Evolutionary conservation across 2,113 vertebrate species (phyloP), one percentile per base, ranked within the genome.

Genomic region (Bucco capensis): DNA sequence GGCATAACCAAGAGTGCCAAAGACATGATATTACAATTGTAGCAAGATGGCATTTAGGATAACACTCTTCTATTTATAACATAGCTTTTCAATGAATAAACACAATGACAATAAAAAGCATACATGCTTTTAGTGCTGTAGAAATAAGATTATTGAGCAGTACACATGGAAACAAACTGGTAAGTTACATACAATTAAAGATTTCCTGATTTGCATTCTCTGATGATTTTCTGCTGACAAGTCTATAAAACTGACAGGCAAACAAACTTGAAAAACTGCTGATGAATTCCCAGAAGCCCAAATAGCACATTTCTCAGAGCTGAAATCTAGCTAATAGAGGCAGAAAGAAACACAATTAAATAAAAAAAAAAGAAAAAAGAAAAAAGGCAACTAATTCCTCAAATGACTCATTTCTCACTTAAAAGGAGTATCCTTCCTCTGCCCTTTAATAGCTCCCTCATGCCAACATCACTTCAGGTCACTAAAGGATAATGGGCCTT

Each of bases 211-310:
- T 84, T 83, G 49, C 40, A 74, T 49, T 85, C 70, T 79, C 40
- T 73, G 17, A 6, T 80, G 70, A 80, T 88, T 91, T 96, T 90
- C 64, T 92, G 37, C 61, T 83, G 57, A 83, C 88, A 88, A 75
- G 38, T 71, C 85, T 70, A 33, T 89, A 88, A 92, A 88, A 77
- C 47, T 10, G 12, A 86, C 11, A 85, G 50, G 77, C 73, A 80
- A 54, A 91, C 35, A 90, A 51, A 80, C 35, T 46, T 70, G 76
- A 88, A 75, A 64, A 51, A 49, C 31, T 62, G 62, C 50, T 1
- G n/a, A 79, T 0, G 3, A 88, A 74, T 35, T 28, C 56, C 61
- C 35, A 77, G 47, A 60, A 89, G 40, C 75, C 46, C 40, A 92
- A 58, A 69, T 9, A 72, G 28, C 33, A 93, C 53, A 67, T 79